Conservation (phyloP, 2,113 vertebrate genomes). For the Clarias gariepinus region DNA sequence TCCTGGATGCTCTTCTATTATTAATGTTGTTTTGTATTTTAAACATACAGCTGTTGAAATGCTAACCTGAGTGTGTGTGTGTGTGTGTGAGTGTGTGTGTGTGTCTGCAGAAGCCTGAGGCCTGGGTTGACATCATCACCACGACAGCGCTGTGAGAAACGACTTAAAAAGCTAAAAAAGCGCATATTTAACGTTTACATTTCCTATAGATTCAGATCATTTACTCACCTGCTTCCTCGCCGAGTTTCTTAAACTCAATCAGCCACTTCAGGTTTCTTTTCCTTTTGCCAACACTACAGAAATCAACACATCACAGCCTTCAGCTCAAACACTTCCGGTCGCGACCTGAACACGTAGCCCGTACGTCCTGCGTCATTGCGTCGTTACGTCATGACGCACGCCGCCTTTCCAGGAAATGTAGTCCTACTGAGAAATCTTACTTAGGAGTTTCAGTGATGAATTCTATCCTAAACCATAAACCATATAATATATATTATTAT, state of each 20-base stretch:
- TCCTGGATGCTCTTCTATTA: too few relatives aligned
- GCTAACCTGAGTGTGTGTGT: background rate
- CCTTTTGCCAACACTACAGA: constrained; percentile 13
- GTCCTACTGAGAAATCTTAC: background rate
- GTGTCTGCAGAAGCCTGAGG: background rate
- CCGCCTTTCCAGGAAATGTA: constrained; percentile 21
- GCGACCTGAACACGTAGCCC: constrained; percentile 40
- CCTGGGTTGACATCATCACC: constrained; percentile 17
- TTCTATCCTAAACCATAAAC: too few relatives aligned
- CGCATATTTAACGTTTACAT: background rate
- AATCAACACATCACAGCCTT: background rate
- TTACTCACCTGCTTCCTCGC: constrained; percentile 39
- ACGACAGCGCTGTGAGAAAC: background rate
- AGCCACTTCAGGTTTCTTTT: background rate
- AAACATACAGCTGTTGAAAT: background rate
- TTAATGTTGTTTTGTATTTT: too few relatives aligned
- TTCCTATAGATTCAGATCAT: background rate
- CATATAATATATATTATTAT: too few relatives aligned
- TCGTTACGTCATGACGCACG: background rate
- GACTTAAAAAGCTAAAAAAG: background rate
- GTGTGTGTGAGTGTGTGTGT: too few relatives aligned
- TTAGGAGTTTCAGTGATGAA: too few relatives aligned
- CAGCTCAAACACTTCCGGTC: constrained; percentile 42
- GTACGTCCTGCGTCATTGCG: background rate
- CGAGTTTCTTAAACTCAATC: background rate